A percentile compares a stretch with the other conserved stretches of the same genome.
Evolutionary conservation across 2,797 vertebrate species (phyloP).

Genomic region (Sparidentex hasta): DNA sequence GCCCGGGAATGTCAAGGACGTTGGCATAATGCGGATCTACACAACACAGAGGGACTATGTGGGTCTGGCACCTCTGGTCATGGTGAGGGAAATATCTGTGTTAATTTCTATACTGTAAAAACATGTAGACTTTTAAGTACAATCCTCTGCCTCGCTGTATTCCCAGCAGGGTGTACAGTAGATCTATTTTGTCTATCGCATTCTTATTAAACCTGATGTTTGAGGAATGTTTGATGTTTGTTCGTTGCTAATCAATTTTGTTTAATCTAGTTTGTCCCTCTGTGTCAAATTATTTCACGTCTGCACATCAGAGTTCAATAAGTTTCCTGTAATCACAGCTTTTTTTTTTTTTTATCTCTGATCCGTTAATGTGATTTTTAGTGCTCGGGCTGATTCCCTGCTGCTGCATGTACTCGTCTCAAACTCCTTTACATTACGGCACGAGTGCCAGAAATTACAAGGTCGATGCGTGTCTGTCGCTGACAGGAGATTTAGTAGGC

Average conservation of each 20-base stretch:
- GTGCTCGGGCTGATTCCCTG: constrained; percentile 12
- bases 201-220: constrained; percentile 18
- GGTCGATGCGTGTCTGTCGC: constrained; percentile 16
- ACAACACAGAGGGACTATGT: constrained; percentile 84
- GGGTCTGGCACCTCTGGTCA: constrained; percentile 84
- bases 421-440: constrained; percentile 8
- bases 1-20: constrained; percentile 82
- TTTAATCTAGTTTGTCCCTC: background rate
- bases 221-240: background rate
- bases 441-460: constrained; percentile 19
- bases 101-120: background rate
- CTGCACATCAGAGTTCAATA: background rate
- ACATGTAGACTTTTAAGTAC: background rate
- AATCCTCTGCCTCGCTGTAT: background rate
- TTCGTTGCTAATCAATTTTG: background rate
- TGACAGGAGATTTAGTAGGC: constrained; percentile 31
- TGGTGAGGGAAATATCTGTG: constrained; percentile 70
- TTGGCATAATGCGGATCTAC: constrained; percentile 82
- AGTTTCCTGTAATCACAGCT: background rate
- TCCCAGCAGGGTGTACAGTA: background rate
- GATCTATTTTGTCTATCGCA: constrained; percentile 2
- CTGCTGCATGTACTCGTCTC: constrained; percentile 5
- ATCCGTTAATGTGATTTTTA: constrained; percentile 12
- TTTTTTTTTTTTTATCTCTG: background rate
- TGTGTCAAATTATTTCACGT: constrained; percentile 4